Conservation (phyloP, 2,797 vertebrate species). For the Calcarius lapponicus region DNA sequence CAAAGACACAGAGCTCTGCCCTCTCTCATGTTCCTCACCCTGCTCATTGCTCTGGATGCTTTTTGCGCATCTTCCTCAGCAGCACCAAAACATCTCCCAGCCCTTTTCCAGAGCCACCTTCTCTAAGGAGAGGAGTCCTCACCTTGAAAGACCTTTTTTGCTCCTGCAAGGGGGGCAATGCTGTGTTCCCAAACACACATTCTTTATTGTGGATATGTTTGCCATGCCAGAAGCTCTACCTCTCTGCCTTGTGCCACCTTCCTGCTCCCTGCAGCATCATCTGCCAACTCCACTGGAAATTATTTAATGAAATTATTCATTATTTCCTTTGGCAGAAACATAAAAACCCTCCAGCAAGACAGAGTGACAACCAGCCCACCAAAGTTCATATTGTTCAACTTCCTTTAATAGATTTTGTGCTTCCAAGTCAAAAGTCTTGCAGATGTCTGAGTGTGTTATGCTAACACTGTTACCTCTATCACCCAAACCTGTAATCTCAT, state of each 20-base stretch:
- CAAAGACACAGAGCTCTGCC: not conserved
- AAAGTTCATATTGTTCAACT: not conserved
- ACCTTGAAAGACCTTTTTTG: not conserved
- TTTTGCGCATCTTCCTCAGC: not conserved
- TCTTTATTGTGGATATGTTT: accelerated
- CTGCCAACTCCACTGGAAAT: not conserved
- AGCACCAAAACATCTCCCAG: not conserved
- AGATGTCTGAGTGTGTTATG: conserved; percentile 1
- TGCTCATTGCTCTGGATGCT: not conserved
- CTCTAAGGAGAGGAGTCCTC: not conserved
- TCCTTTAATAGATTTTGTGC: not conserved
- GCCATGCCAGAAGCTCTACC: not conserved
- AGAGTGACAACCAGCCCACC: not conserved
- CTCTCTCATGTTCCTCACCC: not conserved
- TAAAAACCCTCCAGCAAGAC: not conserved
- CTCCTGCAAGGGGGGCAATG: not conserved
- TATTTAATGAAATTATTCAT: not conserved
- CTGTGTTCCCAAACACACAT: not conserved
- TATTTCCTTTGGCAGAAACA: not conserved
- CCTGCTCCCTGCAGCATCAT: not conserved
- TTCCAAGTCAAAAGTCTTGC: conserved; percentile 45
- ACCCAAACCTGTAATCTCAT: conserved; percentile 63
- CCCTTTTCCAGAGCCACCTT: not conserved
- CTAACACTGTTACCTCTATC: conserved; percentile 40
- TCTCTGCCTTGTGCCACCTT: not conserved